Evolutionary conservation across 2,113 vertebrate species (phyloP).

Genomic region (Columba janthina): DNA sequence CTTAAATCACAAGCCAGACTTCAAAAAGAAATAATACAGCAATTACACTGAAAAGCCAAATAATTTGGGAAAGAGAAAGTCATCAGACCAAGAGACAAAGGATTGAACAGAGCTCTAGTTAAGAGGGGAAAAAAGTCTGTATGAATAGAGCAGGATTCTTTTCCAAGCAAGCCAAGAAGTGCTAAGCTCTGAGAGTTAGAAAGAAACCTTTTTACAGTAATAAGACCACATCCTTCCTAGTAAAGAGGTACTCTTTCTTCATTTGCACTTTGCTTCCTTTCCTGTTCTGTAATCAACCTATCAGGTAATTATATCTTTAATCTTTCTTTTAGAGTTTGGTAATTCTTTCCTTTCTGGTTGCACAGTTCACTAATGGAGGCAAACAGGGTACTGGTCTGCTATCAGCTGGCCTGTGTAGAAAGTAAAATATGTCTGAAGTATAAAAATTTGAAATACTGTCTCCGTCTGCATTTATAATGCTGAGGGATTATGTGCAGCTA

Average conservation of each 20-base stretch:
- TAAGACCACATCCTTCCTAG: not conserved
- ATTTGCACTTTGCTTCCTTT: not conserved
- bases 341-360: not conserved
- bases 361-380: not conserved
- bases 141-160: not conserved
- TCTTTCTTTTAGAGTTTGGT: not conserved
- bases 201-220: not conserved
- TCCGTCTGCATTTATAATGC: not conserved
- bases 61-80: not conserved
- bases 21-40: not conserved
- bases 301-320: not conserved
- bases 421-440: not conserved
- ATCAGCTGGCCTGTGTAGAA: not conserved
- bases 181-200: not conserved
- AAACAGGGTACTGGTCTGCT: not conserved
- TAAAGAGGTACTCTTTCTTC: not conserved
- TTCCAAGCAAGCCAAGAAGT: not conserved
- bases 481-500: not conserved
- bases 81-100: not conserved
- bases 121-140: not conserved
- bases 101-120: not conserved
- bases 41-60: not conserved
- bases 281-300: not conserved
- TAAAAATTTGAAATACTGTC: not conserved
- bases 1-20: not conserved